Percentiles rank a stretch among this genome's conserved stretches.
phyloP scores from a whole-genome alignment of 2,113 vertebrate species.

The Anolis sagrei region DNA sequence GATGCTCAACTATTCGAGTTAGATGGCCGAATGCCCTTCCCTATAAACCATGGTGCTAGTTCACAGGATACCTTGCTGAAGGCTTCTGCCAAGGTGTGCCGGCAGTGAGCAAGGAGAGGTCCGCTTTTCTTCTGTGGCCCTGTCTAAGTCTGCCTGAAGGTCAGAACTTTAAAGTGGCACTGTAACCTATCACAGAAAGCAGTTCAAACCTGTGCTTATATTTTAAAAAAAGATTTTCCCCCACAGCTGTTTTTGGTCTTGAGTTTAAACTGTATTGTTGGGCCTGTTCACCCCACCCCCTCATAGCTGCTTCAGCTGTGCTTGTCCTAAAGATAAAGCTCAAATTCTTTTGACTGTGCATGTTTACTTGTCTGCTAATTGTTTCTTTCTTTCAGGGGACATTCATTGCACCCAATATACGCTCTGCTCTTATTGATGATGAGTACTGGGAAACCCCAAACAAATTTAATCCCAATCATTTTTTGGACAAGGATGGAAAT shows the following conservation, averaged over 20 bases:
- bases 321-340: conserved; percentile 59
- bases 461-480: too few species aligned
- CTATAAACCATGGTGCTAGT: conserved; percentile 87
- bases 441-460: too few species aligned
- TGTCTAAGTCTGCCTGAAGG: conserved; percentile 84
- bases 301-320: conserved; percentile 60
- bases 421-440: too few species aligned
- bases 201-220: conserved; percentile 57
- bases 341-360: conserved; percentile 32
- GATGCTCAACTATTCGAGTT: conserved; percentile 92
- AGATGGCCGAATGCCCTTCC: conserved; percentile 90
- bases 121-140: conserved; percentile 93
- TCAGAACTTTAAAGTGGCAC: conserved; percentile 15
- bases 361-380: too few species aligned
- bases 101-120: conserved; percentile 91
- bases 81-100: conserved; percentile 92
- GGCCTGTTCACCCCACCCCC: conserved; percentile 38
- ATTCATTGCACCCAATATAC: too few species aligned
- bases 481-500: too few species aligned
- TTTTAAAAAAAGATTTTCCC: background rate
- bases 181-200: conserved; percentile 32
- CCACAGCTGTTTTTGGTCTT: conserved; percentile 59
- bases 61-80: conserved; percentile 82
- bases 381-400: too few species aligned
- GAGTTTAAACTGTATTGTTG: conserved; percentile 49